These are phyloP conservation scores for Chymomyza fuscimana DNA, from an alignment of 2,888 invertebrate genomes.

Conservation along the genomic window DNA sequence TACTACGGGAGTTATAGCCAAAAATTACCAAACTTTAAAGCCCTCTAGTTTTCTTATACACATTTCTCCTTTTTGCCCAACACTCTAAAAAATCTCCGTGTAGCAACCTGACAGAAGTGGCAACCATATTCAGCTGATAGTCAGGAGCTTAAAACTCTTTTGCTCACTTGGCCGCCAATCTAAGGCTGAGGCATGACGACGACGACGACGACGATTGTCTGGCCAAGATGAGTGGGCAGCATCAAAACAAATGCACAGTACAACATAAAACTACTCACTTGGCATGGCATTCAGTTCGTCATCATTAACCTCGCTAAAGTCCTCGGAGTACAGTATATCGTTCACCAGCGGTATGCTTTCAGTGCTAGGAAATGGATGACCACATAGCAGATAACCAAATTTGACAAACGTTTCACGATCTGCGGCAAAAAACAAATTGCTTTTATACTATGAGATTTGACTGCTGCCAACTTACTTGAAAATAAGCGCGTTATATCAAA, in stretches of 20 bases:
- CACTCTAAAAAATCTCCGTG: too few relatives aligned
- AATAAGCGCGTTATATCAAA: constrained; percentile 78
- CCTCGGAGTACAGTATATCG: constrained; percentile 77
- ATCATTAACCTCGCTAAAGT: constrained; percentile 77
- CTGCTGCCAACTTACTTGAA: constrained; percentile 66
- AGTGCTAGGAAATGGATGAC: constrained; percentile 81
- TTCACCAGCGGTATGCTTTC: constrained; percentile 78
- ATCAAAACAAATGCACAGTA: background rate
- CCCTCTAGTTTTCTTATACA: too few relatives aligned
- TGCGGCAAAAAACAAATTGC: constrained; percentile 25
- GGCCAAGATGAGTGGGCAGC: background rate
- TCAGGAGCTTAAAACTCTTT: background rate
- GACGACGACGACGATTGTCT: constrained; percentile 24
- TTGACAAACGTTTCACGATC: constrained; percentile 80
- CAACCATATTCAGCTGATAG: too few relatives aligned
- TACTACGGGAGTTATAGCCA: too few relatives aligned
- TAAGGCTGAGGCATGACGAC: background rate
- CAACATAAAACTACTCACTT: constrained; percentile 62
- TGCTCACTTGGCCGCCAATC: constrained; percentile 43
- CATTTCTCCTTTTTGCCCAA: too few relatives aligned
- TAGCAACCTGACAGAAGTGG: too few relatives aligned
- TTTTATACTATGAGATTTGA: background rate
- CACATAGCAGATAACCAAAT: constrained; percentile 83
- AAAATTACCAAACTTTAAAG: too few relatives aligned
- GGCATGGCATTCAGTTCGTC: constrained; percentile 78